Percentiles rank a stretch among this genome's conserved stretches.
These are phyloP conservation scores for Leptosomus discolor DNA, from an alignment of 2,113 vertebrate species.

Conservation along the genomic window DNA sequence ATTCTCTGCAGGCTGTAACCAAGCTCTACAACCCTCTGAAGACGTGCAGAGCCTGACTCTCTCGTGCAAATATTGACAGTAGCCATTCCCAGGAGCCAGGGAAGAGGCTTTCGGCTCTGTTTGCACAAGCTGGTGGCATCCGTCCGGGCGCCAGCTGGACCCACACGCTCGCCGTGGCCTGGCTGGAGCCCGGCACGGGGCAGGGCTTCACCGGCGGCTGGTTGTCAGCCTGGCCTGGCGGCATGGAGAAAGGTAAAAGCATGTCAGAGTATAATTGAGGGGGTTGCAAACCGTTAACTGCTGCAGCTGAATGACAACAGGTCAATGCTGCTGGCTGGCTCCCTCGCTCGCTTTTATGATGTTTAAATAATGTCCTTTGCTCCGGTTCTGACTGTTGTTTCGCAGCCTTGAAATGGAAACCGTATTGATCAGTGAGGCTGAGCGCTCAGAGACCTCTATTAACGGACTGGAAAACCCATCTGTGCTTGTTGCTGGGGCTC, in stretches of 20 bases:
- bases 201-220: background rate
- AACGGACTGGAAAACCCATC: background rate
- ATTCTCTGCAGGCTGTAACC: background rate
- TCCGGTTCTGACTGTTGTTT: background rate
- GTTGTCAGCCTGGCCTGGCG: fast-evolving
- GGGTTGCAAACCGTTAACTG: background rate
- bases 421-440: background rate
- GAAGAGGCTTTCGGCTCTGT: background rate
- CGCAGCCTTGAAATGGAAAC: background rate
- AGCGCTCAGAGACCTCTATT: background rate
- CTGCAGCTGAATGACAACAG: background rate
- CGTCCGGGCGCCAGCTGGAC: background rate
- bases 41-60: background rate
- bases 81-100: background rate
- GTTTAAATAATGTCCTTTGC: background rate
- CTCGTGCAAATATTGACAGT: background rate
- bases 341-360: background rate
- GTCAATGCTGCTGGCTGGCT: background rate
- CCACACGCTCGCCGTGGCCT: fast-evolving
- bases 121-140: background rate
- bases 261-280: fast-evolving
- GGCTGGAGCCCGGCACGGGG: fast-evolving
- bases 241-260: fast-evolving
- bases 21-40: fast-evolving
- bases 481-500: background rate